These are phyloP conservation scores for Xylocampa areola DNA, from an alignment of 2,888 invertebrate genomes.

Conservation along the genomic window DNA sequence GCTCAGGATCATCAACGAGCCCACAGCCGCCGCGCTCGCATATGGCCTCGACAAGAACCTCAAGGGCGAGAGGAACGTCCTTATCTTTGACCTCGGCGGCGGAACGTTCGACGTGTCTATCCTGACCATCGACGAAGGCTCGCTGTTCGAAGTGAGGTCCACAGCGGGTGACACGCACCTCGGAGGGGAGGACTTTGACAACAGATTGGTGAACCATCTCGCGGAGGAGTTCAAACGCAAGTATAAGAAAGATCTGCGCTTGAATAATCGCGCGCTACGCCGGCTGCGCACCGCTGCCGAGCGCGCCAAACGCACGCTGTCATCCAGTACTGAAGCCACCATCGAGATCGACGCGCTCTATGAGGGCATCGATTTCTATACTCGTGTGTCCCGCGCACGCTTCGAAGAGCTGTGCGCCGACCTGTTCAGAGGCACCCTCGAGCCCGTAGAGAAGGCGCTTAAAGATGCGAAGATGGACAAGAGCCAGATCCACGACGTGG, in stretches of 20 bases:
- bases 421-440: constrained; percentile 92
- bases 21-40: constrained; percentile 96
- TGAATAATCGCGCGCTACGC: constrained; percentile 91
- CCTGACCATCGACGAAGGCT: constrained; percentile 96
- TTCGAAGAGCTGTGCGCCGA: constrained; percentile 94
- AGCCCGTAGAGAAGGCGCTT: constrained; percentile 94
- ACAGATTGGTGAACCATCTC: constrained; percentile 91
- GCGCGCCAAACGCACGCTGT: constrained; percentile 93
- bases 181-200: constrained; percentile 93
- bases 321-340: constrained; percentile 93
- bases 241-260: constrained; percentile 92
- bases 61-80: constrained; percentile 92
- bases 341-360: constrained; percentile 94
- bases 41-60: constrained; percentile 94
- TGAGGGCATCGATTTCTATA: constrained; percentile 92
- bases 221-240: constrained; percentile 93
- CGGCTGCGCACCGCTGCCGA: constrained; percentile 94
- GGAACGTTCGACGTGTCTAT: constrained; percentile 98
- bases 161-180: constrained; percentile 95
- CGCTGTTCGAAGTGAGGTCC: constrained; percentile 94
- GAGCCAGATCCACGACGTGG: constrained; percentile 93
- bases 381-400: constrained; percentile 92
- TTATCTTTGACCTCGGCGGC: constrained; percentile 94
- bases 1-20: constrained; percentile 96
- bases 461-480: constrained; percentile 95